Percentiles rank a stretch among this genome's conserved stretches.
Conservation (phyloP, 2,888 invertebrate species). For the Gymnocheta viridis region DNA sequence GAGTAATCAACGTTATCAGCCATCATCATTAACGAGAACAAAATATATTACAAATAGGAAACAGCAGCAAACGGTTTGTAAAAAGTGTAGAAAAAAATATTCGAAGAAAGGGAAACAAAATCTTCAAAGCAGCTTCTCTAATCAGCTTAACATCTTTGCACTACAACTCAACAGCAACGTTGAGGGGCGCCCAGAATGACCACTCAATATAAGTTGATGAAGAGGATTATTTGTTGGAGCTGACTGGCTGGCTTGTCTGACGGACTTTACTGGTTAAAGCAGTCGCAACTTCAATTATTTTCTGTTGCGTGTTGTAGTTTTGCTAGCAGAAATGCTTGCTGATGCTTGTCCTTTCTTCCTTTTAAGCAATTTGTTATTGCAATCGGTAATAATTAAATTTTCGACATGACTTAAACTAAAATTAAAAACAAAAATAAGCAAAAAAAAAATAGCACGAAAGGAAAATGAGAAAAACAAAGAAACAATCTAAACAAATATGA, state of each 20-base stretch:
- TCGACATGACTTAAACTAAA: constrained; percentile 37
- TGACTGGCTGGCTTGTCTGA: not conserved
- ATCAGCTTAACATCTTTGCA: constrained; percentile 74
- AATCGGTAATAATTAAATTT: constrained; percentile 58
- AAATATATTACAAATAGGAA: constrained; percentile 19
- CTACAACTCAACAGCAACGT: constrained; percentile 18
- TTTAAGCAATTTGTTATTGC: constrained; percentile 46
- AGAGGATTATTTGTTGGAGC: constrained; percentile 28
- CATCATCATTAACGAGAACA: not conserved
- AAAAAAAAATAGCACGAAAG: not conserved
- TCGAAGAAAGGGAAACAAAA: not conserved
- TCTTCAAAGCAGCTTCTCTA: constrained; percentile 71
- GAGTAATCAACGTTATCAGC: constrained; percentile 51
- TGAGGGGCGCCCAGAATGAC: not conserved
- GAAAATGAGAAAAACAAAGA: not conserved
- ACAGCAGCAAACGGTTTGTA: not conserved
- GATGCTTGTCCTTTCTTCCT: not conserved
- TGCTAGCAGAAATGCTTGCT: not conserved
- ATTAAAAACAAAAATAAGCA: not conserved
- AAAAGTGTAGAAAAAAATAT: constrained; percentile 4
- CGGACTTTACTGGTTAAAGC: not conserved
- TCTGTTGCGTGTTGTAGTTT: not conserved
- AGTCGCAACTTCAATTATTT: not conserved
- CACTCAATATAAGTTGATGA: constrained; percentile 37
- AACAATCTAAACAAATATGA: constrained; percentile 6